Percentiles rank a stretch among this genome's conserved stretches.
phyloP scores from a whole-genome alignment of 1,140 invertebrate genomes.

The Lepidurus apus region DNA sequence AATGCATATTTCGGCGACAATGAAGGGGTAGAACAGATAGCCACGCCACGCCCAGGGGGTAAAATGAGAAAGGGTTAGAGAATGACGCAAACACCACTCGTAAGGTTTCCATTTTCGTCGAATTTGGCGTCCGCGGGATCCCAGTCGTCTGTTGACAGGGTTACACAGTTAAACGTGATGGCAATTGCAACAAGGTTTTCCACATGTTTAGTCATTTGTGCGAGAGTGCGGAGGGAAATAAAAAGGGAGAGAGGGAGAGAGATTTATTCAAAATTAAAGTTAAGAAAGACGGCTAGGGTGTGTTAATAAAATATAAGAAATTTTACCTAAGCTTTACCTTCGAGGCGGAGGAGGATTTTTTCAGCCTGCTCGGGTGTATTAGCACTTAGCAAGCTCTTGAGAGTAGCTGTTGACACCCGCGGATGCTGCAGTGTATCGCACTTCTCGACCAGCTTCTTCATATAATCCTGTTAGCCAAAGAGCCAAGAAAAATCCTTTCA shows the following conservation, averaged over 20 bases:
- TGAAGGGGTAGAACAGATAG: neutral
- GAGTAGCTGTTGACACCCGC: neutral
- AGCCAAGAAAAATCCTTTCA: neutral
- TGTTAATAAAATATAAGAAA: neutral
- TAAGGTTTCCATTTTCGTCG: slow-evolving; percentile 8
- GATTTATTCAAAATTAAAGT: neutral
- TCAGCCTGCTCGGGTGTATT: slow-evolving; percentile 27
- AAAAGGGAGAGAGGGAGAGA: neutral
- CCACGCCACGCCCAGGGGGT: neutral
- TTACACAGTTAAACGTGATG: neutral
- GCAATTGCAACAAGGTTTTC: neutral
- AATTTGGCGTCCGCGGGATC: slow-evolving; percentile 26
- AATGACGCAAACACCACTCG: slow-evolving; percentile 24
- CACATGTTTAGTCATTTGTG: neutral
- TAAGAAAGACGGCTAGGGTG: neutral
- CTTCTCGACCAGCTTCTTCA: slow-evolving; percentile 6
- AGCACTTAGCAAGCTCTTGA: slow-evolving; percentile 24
- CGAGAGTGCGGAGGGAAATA: neutral
- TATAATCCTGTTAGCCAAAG: neutral
- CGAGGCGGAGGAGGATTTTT: slow-evolving; percentile 28
- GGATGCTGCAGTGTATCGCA: slow-evolving; percentile 23
- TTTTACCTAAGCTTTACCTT: slow-evolving; percentile 30
- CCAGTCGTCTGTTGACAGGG: slow-evolving; percentile 25
- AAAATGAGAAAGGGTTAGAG: slow-evolving; percentile 13
- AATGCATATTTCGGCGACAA: neutral